Conservation (phyloP, 2,113 vertebrate genomes). For the Carettochelys insculpta region DNA sequence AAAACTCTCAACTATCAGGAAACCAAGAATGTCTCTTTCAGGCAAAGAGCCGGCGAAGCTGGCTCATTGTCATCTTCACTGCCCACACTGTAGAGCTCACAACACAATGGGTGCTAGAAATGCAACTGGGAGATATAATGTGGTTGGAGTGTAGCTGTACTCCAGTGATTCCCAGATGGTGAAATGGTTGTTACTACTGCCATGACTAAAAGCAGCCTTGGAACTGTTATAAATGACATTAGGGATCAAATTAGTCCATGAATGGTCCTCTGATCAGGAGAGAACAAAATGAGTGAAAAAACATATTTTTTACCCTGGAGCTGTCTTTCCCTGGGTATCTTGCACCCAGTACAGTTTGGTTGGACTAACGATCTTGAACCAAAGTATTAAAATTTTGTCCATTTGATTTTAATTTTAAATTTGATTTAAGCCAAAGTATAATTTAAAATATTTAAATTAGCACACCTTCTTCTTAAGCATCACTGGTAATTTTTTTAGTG, state of each 20-base stretch:
- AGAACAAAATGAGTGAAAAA: background rate
- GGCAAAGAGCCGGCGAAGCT: background rate
- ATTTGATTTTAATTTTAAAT: background rate
- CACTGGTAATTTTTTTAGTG: background rate
- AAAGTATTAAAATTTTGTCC: background rate
- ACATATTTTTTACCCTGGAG: too few species aligned
- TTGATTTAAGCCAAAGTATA: background rate
- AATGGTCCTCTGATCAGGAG: background rate
- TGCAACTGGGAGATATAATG: background rate
- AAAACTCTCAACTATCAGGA: background rate
- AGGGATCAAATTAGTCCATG: background rate
- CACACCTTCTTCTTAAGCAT: background rate
- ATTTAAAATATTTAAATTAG: background rate
- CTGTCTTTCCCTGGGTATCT: background rate
- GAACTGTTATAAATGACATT: background rate
- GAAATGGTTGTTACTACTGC: background rate
- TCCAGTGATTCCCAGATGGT: background rate
- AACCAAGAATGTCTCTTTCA: background rate
- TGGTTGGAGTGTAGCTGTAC: background rate
- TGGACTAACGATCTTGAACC: background rate
- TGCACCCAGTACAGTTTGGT: background rate
- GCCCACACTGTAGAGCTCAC: background rate
- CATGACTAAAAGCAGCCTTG: background rate
- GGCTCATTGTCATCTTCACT: background rate
- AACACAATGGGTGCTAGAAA: background rate